Percentiles rank a stretch among this genome's conserved stretches.
phyloP scores from a whole-genome alignment of 1,140 invertebrate species.

The Vollenhovia emeryi region DNA sequence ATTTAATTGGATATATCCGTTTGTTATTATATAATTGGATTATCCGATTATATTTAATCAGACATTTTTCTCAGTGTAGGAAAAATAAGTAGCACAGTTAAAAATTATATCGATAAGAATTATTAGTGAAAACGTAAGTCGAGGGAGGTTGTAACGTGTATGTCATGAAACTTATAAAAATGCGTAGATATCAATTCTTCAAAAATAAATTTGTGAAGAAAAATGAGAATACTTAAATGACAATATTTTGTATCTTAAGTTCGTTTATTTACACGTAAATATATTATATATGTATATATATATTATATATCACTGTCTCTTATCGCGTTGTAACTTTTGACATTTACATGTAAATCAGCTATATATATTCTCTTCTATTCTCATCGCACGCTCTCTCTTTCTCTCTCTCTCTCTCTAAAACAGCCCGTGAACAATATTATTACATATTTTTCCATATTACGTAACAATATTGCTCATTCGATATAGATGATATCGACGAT shows the following conservation, averaged over 20 bases:
- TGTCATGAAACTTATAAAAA: not conserved
- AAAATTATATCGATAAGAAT: not conserved
- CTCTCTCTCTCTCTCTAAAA: conserved; percentile 5
- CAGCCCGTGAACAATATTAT: not conserved
- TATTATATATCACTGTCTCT: conserved; percentile 81
- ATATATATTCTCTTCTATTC: conserved; percentile 20
- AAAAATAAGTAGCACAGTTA: not conserved
- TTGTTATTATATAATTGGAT: too few species aligned
- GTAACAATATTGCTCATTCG: not conserved
- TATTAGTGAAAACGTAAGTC: not conserved
- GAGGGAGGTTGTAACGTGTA: not conserved
- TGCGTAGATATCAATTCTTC: not conserved
- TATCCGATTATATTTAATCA: too few species aligned
- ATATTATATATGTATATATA: conserved; percentile 78
- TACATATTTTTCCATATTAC: not conserved
- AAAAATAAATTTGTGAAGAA: not conserved
- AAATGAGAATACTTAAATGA: conserved; percentile 8
- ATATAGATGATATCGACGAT: not conserved
- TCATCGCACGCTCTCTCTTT: too few species aligned
- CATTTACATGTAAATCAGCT: conserved; percentile 79
- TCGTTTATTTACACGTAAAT: conserved; percentile 85
- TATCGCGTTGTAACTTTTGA: conserved; percentile 81
- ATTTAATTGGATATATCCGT: too few species aligned
- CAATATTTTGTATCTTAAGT: conserved; percentile 73
- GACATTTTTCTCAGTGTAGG: too few species aligned